Evolutionary conservation across 2,113 vertebrate genomes (phyloP).

Genomic region (Pluvialis apricaria): DNA sequence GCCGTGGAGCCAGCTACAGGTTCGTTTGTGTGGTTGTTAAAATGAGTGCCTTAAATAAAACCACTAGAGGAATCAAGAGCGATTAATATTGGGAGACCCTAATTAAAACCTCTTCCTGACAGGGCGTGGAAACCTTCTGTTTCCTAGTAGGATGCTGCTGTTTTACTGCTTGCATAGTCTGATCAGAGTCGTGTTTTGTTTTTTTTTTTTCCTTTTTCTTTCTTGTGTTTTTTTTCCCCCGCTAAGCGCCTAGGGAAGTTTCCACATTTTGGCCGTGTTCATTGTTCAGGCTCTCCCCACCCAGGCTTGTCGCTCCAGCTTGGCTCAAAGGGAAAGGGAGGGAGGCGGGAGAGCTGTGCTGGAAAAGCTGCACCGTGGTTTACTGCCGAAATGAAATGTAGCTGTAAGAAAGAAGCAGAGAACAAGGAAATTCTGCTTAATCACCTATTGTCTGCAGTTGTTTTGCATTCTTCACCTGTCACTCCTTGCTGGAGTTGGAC

Average conservation of each 20-base stretch:
- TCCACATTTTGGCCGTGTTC: background rate
- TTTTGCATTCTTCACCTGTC: conserved; percentile 57
- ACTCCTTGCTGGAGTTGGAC: conserved; percentile 24
- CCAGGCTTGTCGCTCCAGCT: background rate
- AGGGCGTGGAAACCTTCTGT: background rate
- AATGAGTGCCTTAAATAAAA: background rate
- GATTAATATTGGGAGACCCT: background rate
- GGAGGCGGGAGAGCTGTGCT: background rate
- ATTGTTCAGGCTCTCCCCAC: conserved; percentile 27
- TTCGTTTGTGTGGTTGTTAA: background rate
- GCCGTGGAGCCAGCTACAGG: background rate
- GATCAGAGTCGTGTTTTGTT: background rate
- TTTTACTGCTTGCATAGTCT: background rate
- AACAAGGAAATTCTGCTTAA: conserved; percentile 43
- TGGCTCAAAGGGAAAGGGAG: background rate
- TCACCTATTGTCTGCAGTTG: conserved; percentile 34
- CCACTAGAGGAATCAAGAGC: background rate
- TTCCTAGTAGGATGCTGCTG: background rate
- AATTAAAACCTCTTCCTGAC: background rate
- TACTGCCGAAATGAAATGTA: background rate
- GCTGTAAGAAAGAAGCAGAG: background rate
- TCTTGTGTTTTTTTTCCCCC: background rate
- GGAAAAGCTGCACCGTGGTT: background rate
- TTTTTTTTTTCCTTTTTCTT: background rate
- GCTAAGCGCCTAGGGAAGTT: background rate